phyloP scores from a whole-genome alignment of 1,140 invertebrate genomes.

The Catajapyx aquilonaris region DNA sequence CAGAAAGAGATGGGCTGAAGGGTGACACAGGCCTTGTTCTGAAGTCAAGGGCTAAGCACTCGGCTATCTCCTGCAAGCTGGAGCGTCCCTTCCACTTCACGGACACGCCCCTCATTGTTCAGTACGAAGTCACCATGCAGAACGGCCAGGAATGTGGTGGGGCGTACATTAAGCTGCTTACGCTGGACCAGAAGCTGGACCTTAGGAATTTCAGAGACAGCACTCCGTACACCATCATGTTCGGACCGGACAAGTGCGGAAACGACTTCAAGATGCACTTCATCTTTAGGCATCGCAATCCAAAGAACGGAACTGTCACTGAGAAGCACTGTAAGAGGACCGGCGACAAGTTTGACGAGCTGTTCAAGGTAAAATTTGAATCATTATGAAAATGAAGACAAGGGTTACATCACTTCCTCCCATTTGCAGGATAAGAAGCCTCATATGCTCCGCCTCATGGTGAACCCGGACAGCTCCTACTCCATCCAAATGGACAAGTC shows the following conservation, averaged over 20 bases:
- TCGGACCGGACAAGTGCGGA: constrained; percentile 98
- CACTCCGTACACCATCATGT: constrained; percentile 96
- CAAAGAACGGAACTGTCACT: constrained; percentile 64
- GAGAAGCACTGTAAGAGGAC: constrained; percentile 86
- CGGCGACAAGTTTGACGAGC: constrained; percentile 60
- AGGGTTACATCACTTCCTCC: too few relatives aligned
- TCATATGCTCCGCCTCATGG: constrained; percentile 78
- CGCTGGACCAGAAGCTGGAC: constrained; percentile 37
- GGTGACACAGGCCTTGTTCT: constrained; percentile 77
- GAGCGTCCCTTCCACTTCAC: constrained; percentile 65
- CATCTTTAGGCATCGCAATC: constrained; percentile 92
- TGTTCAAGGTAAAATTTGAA: too few relatives aligned
- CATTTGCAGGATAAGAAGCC: constrained; percentile 88
- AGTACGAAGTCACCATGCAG: constrained; percentile 77
- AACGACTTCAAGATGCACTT: constrained; percentile 78
- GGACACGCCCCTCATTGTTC: constrained; percentile 73
- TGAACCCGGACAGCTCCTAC: constrained; percentile 69
- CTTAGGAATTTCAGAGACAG: constrained; percentile 80
- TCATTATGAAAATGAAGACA: too few relatives aligned
- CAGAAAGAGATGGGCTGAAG: constrained; percentile 47
- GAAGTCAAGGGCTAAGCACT: constrained; percentile 88
- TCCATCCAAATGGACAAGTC: constrained; percentile 27
- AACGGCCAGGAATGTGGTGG: constrained; percentile 97
- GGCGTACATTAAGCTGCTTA: constrained; percentile 87
- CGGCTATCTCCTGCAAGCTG: constrained; percentile 73